Evolutionary conservation across 1,140 invertebrate genomes (phyloP), one percentile per base, ranked within the genome.

Genomic region (Cyclargus thomasi): DNA sequence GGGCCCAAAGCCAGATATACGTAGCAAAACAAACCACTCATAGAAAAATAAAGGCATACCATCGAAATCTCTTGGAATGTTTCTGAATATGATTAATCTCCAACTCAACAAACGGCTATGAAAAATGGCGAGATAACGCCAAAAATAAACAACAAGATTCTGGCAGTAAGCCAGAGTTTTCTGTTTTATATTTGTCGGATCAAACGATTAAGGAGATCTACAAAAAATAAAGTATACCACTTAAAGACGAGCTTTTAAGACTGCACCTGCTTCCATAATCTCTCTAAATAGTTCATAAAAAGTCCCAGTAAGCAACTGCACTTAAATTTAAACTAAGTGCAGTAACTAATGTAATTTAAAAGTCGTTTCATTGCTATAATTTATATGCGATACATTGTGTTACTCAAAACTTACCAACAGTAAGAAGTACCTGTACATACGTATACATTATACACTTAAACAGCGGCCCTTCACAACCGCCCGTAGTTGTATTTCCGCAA

Each of bases 141-240:
- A 47, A 47, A 47, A 47, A 47, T 47, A 47, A 47, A 47, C 39
- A 47, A 47, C 39, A 47, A 47, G 39, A 47, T 47, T 47, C 39
- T 47, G 39, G 39, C 39, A 47, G 14, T 14, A 2, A 11, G 39
- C 39, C 39, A 47, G 39, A 14, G 39, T 47, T 47, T 47, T 35
- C 29, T 47, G 39, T 47, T 47, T 47, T 47, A 47, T 47, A 47
- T 47, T 47, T 8, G 39, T 47, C 14, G 3, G 14, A 14, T 47
- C 39, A 47, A 47, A 16, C 11, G 39, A 47, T 47, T 47, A 47
- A 47, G 29, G 29, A 29, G 29, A 29, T 47, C 8, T 47, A 16
- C 39, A 47, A 47, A 47, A 47, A 16, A 47, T 29, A 29, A 29
- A 29, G 39, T 16, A 14, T 47, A 47, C 39, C 39, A 47, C 14